phyloP scores from a whole-genome alignment of 2,888 invertebrate genomes.

The Leucophenga montana region DNA sequence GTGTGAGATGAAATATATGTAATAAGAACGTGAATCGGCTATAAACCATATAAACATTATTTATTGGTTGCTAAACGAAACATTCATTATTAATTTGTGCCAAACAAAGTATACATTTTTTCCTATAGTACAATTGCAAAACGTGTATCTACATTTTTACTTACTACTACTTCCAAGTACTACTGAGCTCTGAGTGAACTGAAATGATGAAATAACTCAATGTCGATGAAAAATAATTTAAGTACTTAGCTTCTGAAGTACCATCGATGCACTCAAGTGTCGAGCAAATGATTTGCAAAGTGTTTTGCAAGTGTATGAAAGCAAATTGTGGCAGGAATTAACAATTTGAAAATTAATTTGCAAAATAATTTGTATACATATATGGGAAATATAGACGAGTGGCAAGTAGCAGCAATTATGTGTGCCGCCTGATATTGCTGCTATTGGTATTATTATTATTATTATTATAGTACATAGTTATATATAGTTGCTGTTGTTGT shows the following conservation, averaged over 20 bases:
- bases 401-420: slow-evolving; percentile 12
- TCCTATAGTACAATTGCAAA: too few relatives aligned
- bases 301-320: slow-evolving; percentile 27
- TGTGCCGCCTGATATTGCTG: slow-evolving; percentile 17
- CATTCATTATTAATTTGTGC: too few relatives aligned
- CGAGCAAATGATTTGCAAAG: slow-evolving; percentile 8
- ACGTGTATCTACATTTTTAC: too few relatives aligned
- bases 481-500: slow-evolving; percentile 29
- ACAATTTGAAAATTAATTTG: slow-evolving; percentile 67
- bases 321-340: slow-evolving; percentile 60
- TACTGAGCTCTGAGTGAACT: too few relatives aligned
- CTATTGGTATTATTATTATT: slow-evolving; percentile 8
- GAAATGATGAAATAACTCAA: background rate
- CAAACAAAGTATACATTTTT: too few relatives aligned
- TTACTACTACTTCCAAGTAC: too few relatives aligned
- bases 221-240: background rate
- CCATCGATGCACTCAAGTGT: background rate
- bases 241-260: background rate
- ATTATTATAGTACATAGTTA: slow-evolving; percentile 55
- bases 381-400: slow-evolving; percentile 38
- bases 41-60: too few relatives aligned
- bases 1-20: too few relatives aligned
- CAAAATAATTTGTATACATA: slow-evolving; percentile 62
- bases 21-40: too few relatives aligned
- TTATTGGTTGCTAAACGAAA: too few relatives aligned